Evolutionary conservation across 2,113 vertebrate species (phyloP), one percentile per base, ranked within the genome.

Genomic region (Catharus fuscescens): DNA sequence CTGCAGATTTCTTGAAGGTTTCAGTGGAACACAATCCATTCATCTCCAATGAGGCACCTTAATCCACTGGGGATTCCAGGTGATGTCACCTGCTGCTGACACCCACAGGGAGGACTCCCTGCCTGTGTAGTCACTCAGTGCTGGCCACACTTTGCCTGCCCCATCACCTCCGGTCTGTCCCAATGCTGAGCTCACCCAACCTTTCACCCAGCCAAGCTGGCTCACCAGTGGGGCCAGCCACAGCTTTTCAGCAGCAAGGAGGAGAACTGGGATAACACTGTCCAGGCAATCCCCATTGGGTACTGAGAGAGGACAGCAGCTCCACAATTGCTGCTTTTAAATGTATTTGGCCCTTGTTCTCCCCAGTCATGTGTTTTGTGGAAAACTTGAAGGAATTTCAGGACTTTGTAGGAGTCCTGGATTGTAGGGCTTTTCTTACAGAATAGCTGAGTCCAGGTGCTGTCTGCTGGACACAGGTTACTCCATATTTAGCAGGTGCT

Each of bases 181-280:
- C 78, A 70, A 0, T 1, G 9, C 40, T 81, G 45, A 81, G 60
- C 45, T 74, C 64, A 20, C 54, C 53, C 38, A 80, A 0, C 6
- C 26, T 62, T 53, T 19, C 23, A 26, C 14, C 17, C 48, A 62
- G 13, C 29, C 69, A 34, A 34, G 24, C 40, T 70, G 59, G 29
- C n/a, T 86, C 52, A 61, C 23, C 2, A 1, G 1, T 24, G 28
- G 53, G 12, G 10, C 31, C 57, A 90, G 71, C 34, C 57, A 59
- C 26, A 42, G 23, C 8, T 31, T 53, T 54, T 48, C 0, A 0
- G 69, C 57, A 72, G 59, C 69, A 53, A 21, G 2, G 15, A 31
- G 52, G 70, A 9, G 17, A 86, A 57, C 20, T 38, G 31, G 12
- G 79, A 44, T 18, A 50, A 24, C 42, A 18, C 18, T 14, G 12